phyloP scores from a whole-genome alignment of 2,113 vertebrate species.

The Ciconia stormi region DNA sequence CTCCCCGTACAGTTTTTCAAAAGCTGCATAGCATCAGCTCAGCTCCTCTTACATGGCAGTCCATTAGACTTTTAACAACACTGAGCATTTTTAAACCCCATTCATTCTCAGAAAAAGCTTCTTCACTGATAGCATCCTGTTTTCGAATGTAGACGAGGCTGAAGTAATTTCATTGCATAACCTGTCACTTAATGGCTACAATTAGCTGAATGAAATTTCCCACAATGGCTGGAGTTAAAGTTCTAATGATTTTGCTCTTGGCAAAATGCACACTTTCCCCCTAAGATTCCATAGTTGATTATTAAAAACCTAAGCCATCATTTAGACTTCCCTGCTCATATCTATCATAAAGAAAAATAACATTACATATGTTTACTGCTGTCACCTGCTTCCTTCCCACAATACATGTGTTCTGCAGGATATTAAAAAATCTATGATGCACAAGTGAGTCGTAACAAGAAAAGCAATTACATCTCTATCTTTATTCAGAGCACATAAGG shows the following conservation, averaged over 20 bases:
- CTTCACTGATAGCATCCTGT: background rate
- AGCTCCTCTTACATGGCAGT: background rate
- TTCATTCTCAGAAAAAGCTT: background rate
- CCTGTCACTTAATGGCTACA: constrained; percentile 47
- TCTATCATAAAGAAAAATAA: constrained; percentile 66
- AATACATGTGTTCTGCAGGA: constrained; percentile 74
- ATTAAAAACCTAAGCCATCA: constrained; percentile 43
- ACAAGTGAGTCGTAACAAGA: constrained; percentile 73
- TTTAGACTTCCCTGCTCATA: constrained; percentile 35
- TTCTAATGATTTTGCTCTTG: constrained; percentile 39
- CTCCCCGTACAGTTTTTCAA: accelerated
- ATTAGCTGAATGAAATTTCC: constrained; percentile 32
- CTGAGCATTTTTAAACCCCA: background rate
- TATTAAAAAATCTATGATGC: constrained; percentile 76
- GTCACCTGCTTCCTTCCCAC: constrained; percentile 69
- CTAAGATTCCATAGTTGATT: constrained; percentile 1
- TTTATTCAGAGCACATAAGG: constrained; percentile 70
- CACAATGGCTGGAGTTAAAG: constrained; percentile 7
- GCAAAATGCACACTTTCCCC: constrained; percentile 7
- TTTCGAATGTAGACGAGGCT: background rate
- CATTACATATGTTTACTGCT: constrained; percentile 62
- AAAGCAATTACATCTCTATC: constrained; percentile 75
- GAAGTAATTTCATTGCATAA: constrained; percentile 40
- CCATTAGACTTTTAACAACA: background rate
- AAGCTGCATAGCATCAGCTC: background rate